Percentiles rank a stretch among this genome's conserved stretches.
These are phyloP conservation scores for Clarias laeviceps DNA, from an alignment of 2,797 vertebrate species.

Conservation along the genomic window DNA sequence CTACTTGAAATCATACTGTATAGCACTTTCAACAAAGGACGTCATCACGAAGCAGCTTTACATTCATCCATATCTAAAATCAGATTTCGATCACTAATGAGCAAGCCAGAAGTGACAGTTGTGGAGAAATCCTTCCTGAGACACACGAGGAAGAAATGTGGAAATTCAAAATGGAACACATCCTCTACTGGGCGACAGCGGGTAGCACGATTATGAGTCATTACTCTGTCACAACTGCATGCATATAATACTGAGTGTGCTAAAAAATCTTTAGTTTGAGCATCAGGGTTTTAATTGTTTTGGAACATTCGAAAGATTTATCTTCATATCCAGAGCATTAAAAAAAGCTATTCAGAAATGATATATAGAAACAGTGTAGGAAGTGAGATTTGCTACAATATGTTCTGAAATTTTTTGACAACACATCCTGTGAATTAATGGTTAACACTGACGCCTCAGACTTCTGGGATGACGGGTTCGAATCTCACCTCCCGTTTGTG, in stretches of 20 bases:
- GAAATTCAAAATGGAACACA: neutral
- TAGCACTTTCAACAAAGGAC: neutral
- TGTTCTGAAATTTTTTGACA: neutral
- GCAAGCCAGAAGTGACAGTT: conserved; percentile 3
- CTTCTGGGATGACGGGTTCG: too few relatives aligned
- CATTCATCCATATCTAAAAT: neutral
- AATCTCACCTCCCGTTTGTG: too few relatives aligned
- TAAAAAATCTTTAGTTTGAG: neutral
- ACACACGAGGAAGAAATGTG: neutral
- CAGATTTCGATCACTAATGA: neutral
- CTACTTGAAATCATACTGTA: neutral
- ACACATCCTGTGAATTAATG: too few relatives aligned
- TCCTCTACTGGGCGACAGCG: neutral
- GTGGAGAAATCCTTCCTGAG: neutral
- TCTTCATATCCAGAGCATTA: neutral
- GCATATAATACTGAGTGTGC: neutral
- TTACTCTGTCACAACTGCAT: neutral
- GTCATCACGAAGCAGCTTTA: neutral
- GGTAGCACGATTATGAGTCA: neutral
- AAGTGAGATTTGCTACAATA: neutral
- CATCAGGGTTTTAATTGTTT: neutral
- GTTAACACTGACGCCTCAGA: too few relatives aligned
- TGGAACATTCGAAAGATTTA: neutral
- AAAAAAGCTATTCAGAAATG: neutral
- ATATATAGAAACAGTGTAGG: neutral